These are phyloP conservation scores for Tetraodon nigroviridis DNA, from an alignment of 2,113 vertebrate species.

Conservation along the genomic window DNA sequence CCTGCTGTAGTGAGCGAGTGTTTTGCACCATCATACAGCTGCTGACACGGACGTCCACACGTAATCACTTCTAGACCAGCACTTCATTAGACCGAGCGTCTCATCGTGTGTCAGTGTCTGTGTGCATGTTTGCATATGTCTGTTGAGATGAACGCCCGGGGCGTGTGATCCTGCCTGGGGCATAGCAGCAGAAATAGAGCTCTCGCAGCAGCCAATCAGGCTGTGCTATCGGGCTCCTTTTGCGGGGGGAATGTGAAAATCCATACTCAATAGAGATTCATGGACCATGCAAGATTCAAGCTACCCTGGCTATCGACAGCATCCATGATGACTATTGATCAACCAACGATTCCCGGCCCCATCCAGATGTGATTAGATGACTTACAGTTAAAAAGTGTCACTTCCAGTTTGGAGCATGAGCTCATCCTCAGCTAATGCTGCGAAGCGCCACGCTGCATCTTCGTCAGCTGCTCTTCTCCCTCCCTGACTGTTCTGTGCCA, in stretches of 20 bases:
- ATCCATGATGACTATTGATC: conserved; percentile 73
- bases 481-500: conserved; percentile 47
- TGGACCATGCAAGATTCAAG: conserved; percentile 67
- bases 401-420: conserved; percentile 70
- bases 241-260: conserved; percentile 48
- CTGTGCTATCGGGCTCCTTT: conserved; percentile 49
- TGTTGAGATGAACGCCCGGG: conserved; percentile 56
- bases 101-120: conserved; percentile 33
- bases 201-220: conserved; percentile 61
- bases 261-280: conserved; percentile 72
- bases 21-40: too few relatives aligned
- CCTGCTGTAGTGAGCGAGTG: conserved; percentile 13
- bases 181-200: conserved; percentile 62
- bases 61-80: conserved; percentile 48
- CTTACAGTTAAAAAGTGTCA: conserved; percentile 65
- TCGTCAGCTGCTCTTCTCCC: conserved; percentile 46
- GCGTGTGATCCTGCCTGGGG: conserved; percentile 68
- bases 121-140: conserved; percentile 48
- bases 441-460: conserved; percentile 57
- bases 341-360: conserved; percentile 60
- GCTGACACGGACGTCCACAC: conserved; percentile 49
- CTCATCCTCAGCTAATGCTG: conserved; percentile 60
- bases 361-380: conserved; percentile 65
- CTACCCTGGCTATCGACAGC: conserved; percentile 58
- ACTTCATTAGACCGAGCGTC: conserved; percentile 62